Base-by-base conservation (phyloP, 2,888 invertebrate genomes). In the Pammene aurita region DNA sequence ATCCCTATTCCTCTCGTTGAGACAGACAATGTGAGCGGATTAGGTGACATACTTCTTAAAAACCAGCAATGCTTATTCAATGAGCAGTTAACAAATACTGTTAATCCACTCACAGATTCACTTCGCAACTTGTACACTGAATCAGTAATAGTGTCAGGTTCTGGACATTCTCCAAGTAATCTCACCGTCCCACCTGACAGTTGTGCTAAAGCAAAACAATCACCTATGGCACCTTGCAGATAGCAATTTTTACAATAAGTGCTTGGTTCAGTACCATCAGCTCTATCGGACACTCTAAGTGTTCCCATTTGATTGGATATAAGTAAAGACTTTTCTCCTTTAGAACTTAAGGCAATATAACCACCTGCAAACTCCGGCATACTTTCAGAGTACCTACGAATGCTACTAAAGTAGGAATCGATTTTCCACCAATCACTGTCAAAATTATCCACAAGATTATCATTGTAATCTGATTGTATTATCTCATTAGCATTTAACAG, bases 1-100 rank as follows among this genome's bases (percentile, higher is more conserved):
- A 52, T 26, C 0, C 52, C 52, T 52, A 52, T 52, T 52, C 52
- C 52, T 52, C 26, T 52, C 0, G 52, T 52, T 11, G 52, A 26
- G 26, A 52, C 26, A 13, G 52, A 52, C 26, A 52, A 2, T 6
- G 18, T 52, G 6, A 48, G 48, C 16, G 16, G 2, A 16, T 5
- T 16, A 13, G 52, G 52, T 26, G 13, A 16, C n/a, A 7, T n/a
- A 5, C 14, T 5, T 46, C 14, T n/a, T 14, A 6, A 14, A 7
- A 46, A 2, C 7, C 7, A 9, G 38, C 38, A 38, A 38, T 7
- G 38, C 9, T 9, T 38, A 6, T 38, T 6, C 26, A 26, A 26
- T 26, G 26, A 26, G 38, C 6, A 38, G 38, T 7, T 6, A 5
- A 2, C 16, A 16, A 0, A 11, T 5, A 48, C 16, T 16, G 1